Percentiles rank a stretch among this genome's conserved stretches.
These are phyloP conservation scores for Ptyas mucosa DNA, from an alignment of 2,113 vertebrate species.

Conservation along the genomic window DNA sequence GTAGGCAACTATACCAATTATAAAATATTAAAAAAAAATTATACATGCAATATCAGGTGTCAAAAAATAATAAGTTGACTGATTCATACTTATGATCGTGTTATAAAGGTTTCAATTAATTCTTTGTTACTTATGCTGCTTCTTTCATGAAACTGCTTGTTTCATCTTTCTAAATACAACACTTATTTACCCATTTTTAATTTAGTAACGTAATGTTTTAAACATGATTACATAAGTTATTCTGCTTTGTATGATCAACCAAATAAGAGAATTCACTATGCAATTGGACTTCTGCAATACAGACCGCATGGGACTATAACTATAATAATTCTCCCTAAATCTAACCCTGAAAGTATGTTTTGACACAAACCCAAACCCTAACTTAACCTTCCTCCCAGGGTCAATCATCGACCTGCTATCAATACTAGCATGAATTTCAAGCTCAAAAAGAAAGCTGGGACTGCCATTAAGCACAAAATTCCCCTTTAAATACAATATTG, in stretches of 20 bases:
- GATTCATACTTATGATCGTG: neutral
- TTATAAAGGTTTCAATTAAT: no score
- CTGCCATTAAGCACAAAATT: neutral
- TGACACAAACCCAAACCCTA: neutral
- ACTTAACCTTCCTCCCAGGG: neutral
- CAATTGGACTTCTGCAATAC: no score
- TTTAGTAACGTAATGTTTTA: no score
- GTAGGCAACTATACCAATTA: neutral
- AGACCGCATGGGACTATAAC: neutral
- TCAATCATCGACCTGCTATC: neutral
- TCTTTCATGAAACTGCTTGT: no score
- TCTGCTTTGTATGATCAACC: no score
- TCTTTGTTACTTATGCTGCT: neutral
- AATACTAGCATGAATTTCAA: neutral
- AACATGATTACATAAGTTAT: no score
- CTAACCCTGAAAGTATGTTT: neutral
- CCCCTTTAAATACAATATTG: neutral
- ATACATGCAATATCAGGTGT: neutral
- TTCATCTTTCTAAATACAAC: neutral
- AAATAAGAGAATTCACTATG: no score
- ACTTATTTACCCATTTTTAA: no score
- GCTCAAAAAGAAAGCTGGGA: neutral
- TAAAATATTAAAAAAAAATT: neutral
- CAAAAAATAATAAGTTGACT: neutral
- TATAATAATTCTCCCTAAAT: neutral